These are phyloP conservation scores for Epinephelus cyanopodus DNA, from an alignment of 2,113 vertebrate species.

Conservation along the genomic window DNA sequence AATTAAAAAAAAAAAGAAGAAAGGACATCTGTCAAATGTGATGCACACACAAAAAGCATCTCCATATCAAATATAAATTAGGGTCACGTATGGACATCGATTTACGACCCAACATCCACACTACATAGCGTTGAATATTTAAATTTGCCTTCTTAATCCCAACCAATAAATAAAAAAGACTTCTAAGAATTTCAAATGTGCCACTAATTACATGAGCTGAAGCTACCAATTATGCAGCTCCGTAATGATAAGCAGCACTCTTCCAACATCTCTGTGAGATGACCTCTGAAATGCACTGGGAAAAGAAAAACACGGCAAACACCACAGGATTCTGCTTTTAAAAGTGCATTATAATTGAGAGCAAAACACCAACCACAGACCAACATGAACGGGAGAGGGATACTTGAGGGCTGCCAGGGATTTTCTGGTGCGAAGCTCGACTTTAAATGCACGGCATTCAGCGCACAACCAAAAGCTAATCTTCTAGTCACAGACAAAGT, in stretches of 20 bases:
- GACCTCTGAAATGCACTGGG: constrained; percentile 42
- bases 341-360: constrained; percentile 38
- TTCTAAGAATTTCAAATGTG: constrained; percentile 47
- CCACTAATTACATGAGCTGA: constrained; percentile 55
- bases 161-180: constrained; percentile 38
- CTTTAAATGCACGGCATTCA: constrained; percentile 6
- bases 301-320: constrained; percentile 5
- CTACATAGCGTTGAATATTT: neutral
- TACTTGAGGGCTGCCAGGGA: neutral
- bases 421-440: constrained; percentile 20
- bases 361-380: constrained; percentile 61
- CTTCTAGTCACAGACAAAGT: neutral
- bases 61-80: neutral
- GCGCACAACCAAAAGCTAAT: neutral
- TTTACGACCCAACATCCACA: neutral
- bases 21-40: neutral
- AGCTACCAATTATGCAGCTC: constrained; percentile 57
- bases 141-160: constrained; percentile 4
- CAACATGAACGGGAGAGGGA: constrained; percentile 24
- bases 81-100: neutral
- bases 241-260: constrained; percentile 44
- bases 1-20: neutral
- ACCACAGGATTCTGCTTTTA: constrained; percentile 58
- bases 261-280: constrained; percentile 32
- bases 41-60: neutral